Evolutionary conservation across 2,113 vertebrate genomes (phyloP).

Genomic region (Pelobates fuscus): DNA sequence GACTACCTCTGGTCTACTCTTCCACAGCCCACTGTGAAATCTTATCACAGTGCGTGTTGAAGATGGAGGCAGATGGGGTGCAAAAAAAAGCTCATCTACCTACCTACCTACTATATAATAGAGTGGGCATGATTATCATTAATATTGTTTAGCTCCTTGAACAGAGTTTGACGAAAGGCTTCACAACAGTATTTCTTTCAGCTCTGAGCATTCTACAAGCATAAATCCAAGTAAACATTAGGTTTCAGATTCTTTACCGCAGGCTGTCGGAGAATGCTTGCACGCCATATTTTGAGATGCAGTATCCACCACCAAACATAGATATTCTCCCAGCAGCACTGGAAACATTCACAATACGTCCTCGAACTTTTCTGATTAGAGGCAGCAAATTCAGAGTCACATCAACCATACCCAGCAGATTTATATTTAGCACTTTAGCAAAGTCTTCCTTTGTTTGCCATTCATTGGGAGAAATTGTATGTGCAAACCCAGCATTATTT

Average conservation of each 20-base stretch:
- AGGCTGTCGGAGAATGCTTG: constrained; percentile 65
- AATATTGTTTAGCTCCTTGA: too few relatives aligned
- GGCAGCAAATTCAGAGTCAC: constrained; percentile 61
- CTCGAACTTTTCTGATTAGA: constrained; percentile 60
- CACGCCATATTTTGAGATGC: constrained; percentile 61
- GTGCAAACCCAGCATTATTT: constrained; percentile 61
- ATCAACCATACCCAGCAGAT: constrained; percentile 58
- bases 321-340: constrained; percentile 61
- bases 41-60: too few relatives aligned
- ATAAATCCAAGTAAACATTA: too few relatives aligned
- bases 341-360: constrained; percentile 61
- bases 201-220: too few relatives aligned
- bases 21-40: too few relatives aligned
- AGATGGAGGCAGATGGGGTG: too few relatives aligned
- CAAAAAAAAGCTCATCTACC: too few relatives aligned
- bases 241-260: constrained; percentile 49
- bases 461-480: constrained; percentile 53
- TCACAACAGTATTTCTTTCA: too few relatives aligned
- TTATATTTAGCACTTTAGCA: constrained; percentile 56
- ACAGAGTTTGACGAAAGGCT: too few relatives aligned
- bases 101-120: too few relatives aligned
- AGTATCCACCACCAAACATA: constrained; percentile 57
- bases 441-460: constrained; percentile 62
- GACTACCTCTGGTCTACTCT: too few relatives aligned
- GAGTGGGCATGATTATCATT: too few relatives aligned